Conservation (phyloP, 1,140 invertebrate species). For the Hydropsyche tenuis region DNA sequence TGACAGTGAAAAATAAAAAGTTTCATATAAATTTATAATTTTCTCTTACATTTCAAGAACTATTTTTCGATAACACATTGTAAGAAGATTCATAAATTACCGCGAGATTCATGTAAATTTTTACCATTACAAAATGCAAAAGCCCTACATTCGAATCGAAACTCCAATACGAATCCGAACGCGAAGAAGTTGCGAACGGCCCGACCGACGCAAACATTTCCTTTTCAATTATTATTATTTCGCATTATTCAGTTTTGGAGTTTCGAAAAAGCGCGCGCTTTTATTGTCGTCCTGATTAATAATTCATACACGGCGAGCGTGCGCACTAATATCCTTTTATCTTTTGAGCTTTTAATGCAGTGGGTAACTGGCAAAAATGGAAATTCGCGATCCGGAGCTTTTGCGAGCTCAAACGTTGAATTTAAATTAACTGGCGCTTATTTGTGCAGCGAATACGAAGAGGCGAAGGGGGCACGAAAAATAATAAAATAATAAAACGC, state of each 20-base stretch:
- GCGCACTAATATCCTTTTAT: constrained; percentile 49
- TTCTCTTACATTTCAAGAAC: no score
- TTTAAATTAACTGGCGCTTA: constrained; percentile 46
- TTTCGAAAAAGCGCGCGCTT: constrained; percentile 11
- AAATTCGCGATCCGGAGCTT: constrained; percentile 48
- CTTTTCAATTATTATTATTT: no score
- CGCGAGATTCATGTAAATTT: no score
- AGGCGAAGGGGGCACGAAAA: not conserved
- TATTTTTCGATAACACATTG: no score
- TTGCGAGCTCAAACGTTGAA: constrained; percentile 45
- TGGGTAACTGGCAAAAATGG: constrained; percentile 48
- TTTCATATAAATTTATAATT: no score
- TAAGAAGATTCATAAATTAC: no score
- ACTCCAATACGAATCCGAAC: no score
- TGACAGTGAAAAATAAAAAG: no score
- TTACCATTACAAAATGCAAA: no score
- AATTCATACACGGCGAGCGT: constrained; percentile 43
- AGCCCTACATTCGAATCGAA: no score
- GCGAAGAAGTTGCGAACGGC: no score
- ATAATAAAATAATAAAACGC: constrained; percentile 2
- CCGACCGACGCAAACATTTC: no score
- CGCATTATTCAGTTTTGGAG: not conserved
- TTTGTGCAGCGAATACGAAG: constrained; percentile 37
- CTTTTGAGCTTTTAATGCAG: constrained; percentile 49
- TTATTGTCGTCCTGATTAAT: constrained; percentile 42